Conservation (phyloP, 2,888 invertebrate species). For the Dryocosmus kuriphilus region DNA sequence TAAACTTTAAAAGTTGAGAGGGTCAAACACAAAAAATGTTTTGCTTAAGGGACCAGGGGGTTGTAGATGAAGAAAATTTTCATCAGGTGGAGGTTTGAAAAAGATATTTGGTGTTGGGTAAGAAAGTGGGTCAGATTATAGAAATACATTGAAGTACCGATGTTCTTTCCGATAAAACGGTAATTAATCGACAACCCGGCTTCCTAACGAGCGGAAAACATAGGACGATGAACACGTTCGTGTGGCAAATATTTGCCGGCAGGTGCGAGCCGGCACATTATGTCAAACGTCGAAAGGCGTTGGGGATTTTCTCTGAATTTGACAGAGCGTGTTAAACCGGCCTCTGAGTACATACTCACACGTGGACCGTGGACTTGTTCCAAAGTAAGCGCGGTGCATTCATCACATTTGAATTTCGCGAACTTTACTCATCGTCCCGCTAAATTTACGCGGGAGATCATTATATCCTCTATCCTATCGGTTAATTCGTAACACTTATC, state of each 20-base stretch:
- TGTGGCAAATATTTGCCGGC: constrained; percentile 52
- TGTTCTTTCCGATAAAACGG: neutral
- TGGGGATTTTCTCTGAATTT: constrained; percentile 58
- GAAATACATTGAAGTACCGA: neutral
- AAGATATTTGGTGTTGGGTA: neutral
- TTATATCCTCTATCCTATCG: constrained; percentile 33
- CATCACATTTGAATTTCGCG: constrained; percentile 57
- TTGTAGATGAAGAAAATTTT: neutral
- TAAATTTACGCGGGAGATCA: constrained; percentile 57
- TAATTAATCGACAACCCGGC: constrained; percentile 18
- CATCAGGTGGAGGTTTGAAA: neutral
- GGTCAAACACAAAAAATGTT: too few species aligned
- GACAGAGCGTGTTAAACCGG: constrained; percentile 51
- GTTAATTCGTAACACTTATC: constrained; percentile 10
- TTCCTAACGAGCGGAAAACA: constrained; percentile 27
- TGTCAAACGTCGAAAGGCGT: constrained; percentile 64
- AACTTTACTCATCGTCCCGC: constrained; percentile 45
- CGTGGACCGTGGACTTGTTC: constrained; percentile 57
- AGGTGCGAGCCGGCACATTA: constrained; percentile 59
- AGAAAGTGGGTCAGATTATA: neutral
- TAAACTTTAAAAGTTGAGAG: too few species aligned
- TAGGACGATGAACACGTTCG: constrained; percentile 43
- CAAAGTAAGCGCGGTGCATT: constrained; percentile 57
- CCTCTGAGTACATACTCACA: constrained; percentile 45
- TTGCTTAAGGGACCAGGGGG: too few species aligned